A percentile compares a stretch with the other conserved stretches of the same genome.
These are phyloP conservation scores for Pachycephus smyrnensis DNA, from an alignment of 2,888 invertebrate genomes.

Conservation along the genomic window DNA sequence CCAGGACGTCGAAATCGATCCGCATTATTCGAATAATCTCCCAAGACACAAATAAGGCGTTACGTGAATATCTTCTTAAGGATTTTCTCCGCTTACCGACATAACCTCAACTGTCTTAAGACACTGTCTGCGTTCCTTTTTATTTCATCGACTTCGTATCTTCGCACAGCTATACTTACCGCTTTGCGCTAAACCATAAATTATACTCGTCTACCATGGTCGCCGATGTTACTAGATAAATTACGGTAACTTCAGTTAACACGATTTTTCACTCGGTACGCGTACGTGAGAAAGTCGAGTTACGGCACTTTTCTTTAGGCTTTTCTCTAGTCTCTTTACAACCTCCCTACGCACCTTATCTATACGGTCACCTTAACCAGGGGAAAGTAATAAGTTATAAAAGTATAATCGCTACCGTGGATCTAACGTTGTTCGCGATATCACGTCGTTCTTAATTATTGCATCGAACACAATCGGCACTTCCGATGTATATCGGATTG, in stretches of 20 bases:
- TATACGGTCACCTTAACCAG: not conserved
- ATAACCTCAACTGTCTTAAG: not conserved
- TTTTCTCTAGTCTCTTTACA: not conserved
- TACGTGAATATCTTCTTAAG: not conserved
- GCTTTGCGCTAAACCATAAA: slow-evolving; percentile 10
- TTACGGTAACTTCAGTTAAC: slow-evolving; percentile 5
- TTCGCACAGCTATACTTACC: slow-evolving; percentile 6
- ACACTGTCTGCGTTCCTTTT: not conserved
- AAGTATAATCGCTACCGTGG: slow-evolving; percentile 19
- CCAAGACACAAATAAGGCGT: not conserved
- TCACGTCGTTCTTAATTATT: slow-evolving; percentile 18
- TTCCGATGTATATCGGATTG: not conserved
- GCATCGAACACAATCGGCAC: not conserved
- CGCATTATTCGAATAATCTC: not conserved
- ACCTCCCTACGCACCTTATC: not conserved
- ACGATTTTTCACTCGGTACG: not conserved
- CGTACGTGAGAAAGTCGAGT: slow-evolving; percentile 4
- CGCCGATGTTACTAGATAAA: slow-evolving; percentile 2
- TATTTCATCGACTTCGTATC: slow-evolving; percentile 1
- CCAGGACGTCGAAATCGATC: not conserved
- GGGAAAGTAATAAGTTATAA: slow-evolving; percentile 27
- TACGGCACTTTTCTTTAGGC: slow-evolving; percentile 2
- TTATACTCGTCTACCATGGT: not conserved
- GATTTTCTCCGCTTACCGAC: not conserved
- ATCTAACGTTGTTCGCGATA: slow-evolving; percentile 13